Percentiles rank a stretch among this genome's conserved stretches.
phyloP scores from a whole-genome alignment of 1,140 invertebrate genomes.

The Platorchestia sp. region DNA sequence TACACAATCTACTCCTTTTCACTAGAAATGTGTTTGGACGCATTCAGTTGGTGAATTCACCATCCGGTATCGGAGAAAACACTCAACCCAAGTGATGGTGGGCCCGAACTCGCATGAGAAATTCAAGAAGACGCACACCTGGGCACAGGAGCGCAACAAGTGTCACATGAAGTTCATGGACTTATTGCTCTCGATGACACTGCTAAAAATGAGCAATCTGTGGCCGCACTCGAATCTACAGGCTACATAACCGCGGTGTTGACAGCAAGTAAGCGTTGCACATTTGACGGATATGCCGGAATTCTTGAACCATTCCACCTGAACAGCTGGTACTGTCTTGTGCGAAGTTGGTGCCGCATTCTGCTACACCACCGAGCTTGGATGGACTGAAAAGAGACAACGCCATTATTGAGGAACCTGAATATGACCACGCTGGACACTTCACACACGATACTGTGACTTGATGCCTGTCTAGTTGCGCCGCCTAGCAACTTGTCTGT shows the following conservation, averaged over 20 bases:
- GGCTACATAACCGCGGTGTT: not conserved
- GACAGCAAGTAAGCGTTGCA: not conserved
- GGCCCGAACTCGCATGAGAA: not conserved
- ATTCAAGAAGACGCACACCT: not conserved
- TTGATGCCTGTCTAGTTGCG: not conserved
- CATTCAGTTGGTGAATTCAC: not conserved
- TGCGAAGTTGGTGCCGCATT: not conserved
- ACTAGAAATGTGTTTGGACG: no score
- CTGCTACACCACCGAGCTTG: not conserved
- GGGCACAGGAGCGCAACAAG: not conserved
- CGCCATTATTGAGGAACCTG: not conserved
- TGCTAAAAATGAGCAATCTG: not conserved
- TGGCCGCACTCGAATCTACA: not conserved
- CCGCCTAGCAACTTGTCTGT: no score
- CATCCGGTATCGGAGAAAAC: not conserved
- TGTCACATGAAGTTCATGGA: conserved; percentile 20
- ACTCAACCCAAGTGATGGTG: not conserved
- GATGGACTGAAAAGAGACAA: not conserved
- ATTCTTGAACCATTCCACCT: not conserved
- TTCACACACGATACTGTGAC: not conserved
- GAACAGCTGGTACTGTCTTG: not conserved
- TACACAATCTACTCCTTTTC: no score
- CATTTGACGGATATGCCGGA: not conserved
- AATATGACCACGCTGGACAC: not conserved
- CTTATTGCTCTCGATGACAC: not conserved